Conservation (phyloP, 2,888 invertebrate genomes). For the Drosophila subquinaria region DNA sequence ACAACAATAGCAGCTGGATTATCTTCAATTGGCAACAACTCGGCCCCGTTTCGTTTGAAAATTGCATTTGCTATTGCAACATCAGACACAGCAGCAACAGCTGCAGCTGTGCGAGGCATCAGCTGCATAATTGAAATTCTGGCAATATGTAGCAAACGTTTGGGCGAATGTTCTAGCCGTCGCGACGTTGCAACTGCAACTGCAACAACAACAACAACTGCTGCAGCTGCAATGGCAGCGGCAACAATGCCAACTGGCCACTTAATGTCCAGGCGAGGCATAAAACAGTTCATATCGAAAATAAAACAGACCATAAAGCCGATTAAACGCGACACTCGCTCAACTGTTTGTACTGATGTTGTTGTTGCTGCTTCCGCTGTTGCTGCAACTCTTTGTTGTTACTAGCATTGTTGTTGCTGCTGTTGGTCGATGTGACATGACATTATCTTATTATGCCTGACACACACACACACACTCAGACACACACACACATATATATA, state of each 20-base stretch:
- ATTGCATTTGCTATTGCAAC: slow-evolving; percentile 60
- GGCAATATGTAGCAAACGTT: slow-evolving; percentile 54
- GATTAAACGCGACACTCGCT: slow-evolving; percentile 76
- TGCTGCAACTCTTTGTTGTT: slow-evolving; percentile 29
- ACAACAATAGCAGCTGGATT: slow-evolving; percentile 62
- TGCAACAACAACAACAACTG: slow-evolving; percentile 11
- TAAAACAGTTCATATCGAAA: slow-evolving; percentile 77
- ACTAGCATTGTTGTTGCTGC: slow-evolving; percentile 17
- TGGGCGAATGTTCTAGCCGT: slow-evolving; percentile 53
- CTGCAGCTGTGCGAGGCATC: slow-evolving; percentile 64
- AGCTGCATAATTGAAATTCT: slow-evolving; percentile 73
- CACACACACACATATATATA: slow-evolving; percentile 34
- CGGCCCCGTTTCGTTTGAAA: slow-evolving; percentile 60
- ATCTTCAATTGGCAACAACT: slow-evolving; percentile 60
- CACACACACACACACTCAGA: slow-evolving; percentile 46
- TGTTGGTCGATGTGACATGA: slow-evolving; percentile 67
- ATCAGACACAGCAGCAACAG: slow-evolving; percentile 22
- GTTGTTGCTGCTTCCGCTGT: slow-evolving; percentile 9
- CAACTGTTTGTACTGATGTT: slow-evolving; percentile 52
- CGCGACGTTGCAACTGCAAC: slow-evolving; percentile 27
- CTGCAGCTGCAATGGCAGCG: background rate
- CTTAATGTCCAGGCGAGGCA: slow-evolving; percentile 42
- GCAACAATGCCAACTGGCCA: slow-evolving; percentile 31
- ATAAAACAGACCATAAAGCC: slow-evolving; percentile 82
- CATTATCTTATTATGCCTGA: slow-evolving; percentile 78